Evolutionary conservation across 2,797 vertebrate genomes (phyloP).

Genomic region (Phaenicophaeus curvirostris): DNA sequence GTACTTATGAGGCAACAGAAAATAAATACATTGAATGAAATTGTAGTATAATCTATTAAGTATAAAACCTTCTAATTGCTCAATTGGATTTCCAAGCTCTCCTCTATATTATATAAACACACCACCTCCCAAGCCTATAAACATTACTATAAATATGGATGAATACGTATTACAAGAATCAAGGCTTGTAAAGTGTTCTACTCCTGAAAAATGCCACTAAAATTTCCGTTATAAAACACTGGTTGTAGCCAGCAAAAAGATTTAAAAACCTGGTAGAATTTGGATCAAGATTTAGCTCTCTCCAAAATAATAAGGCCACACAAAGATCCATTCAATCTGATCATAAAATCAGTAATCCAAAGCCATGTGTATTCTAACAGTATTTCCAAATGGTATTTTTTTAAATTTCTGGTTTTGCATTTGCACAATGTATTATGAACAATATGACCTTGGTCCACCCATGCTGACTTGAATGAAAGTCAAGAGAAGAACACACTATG

Average conservation of each 20-base stretch:
- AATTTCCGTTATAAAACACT: not conserved
- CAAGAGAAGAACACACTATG: not conserved
- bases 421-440: not conserved
- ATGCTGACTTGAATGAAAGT: not conserved
- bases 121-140: not conserved
- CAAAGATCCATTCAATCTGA: not conserved
- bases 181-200: not conserved
- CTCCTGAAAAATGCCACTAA: not conserved
- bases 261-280: not conserved
- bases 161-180: not conserved
- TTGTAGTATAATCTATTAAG: not conserved
- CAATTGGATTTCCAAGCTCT: not conserved
- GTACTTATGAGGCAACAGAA: not conserved
- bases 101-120: not conserved
- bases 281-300: not conserved
- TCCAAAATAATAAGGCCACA: not conserved
- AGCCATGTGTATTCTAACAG: rapidly evolving
- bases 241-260: not conserved
- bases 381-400: not conserved
- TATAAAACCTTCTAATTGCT: not conserved
- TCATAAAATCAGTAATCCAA: not conserved
- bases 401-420: not conserved
- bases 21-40: not conserved
- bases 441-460: not conserved
- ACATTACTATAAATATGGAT: not conserved